Evolutionary conservation across 2,888 invertebrate species (phyloP), one percentile per base, ranked within the genome.

Genomic region (Drosophila paucipuncta): DNA sequence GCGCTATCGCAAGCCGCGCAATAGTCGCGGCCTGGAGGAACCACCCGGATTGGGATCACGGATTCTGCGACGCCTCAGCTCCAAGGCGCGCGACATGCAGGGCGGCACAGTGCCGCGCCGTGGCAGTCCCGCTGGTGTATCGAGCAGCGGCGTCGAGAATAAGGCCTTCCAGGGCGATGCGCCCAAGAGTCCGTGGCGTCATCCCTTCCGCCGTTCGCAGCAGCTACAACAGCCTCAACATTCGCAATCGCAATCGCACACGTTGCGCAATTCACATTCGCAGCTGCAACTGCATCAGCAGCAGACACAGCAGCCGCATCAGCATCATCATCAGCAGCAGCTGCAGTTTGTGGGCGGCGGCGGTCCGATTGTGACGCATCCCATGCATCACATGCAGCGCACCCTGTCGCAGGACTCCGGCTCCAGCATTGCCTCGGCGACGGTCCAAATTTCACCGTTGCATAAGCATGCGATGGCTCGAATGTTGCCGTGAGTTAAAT

Each of bases 111-210:
- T 79, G 9, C 74, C 85, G 4, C 64, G 87, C 0, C 78, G 88
- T 2, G 66, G 77, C 54, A 94, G 94, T 54, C 83, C 87, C 0
- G 83, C 80, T 7, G 89, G 94, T 92, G 73, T 83, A 61, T 68
- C 94, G 82, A 80, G 94, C 94, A 90, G 94, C 31, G 96, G 96
- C 0, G 93, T 95, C 4, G 96, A 96, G 79, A 97, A 96, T 90
- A 95, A 95, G 62, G 96, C 95, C 43, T 97, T 95, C 91, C 96
- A 96, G 87, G 90, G 85, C 91, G 95, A 95, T 85, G 94, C 93
- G 3, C 96, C 96, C 1, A 97, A 97, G 92, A 95, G 96, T 37
- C 96, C 96, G 1, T 97, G 96, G 97, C 94, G 96, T 82, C 96
- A 96, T 92, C 96, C 96, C 1, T 94, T 94, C 71, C 92, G 94